Percentiles rank a stretch among this genome's conserved stretches.
Evolutionary conservation across 1,140 invertebrate species (phyloP).

Genomic region (Lineus longissimus): DNA sequence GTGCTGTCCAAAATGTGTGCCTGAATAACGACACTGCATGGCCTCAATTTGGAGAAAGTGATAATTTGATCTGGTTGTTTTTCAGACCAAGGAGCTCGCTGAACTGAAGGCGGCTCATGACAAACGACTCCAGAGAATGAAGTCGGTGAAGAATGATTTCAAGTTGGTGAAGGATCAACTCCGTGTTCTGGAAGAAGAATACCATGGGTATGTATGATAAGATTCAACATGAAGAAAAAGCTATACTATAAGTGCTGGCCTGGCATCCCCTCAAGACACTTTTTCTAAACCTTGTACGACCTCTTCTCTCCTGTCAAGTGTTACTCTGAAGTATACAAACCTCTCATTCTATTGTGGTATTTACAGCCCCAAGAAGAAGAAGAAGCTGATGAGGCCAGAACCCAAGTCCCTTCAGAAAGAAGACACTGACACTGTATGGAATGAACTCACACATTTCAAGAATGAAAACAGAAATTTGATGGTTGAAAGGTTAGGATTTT

Average conservation of each 20-base stretch:
- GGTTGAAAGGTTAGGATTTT: conserved; percentile 37
- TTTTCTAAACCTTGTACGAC: too few species aligned
- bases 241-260: too few species aligned
- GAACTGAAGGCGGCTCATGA: conserved; percentile 35
- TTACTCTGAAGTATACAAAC: too few species aligned
- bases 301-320: too few species aligned
- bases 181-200: conserved; percentile 32
- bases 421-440: conserved; percentile 48
- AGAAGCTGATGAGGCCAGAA: conserved; percentile 35
- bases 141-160: conserved; percentile 32
- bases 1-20: too few species aligned
- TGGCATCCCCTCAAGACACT: too few species aligned
- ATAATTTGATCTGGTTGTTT: background rate
- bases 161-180: conserved; percentile 40
- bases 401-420: conserved; percentile 42
- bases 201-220: conserved; percentile 21
- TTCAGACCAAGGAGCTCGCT: conserved; percentile 34
- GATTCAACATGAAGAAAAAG: too few species aligned
- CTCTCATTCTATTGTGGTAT: too few species aligned
- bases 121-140: conserved; percentile 34
- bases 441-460: conserved; percentile 47
- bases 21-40: too few species aligned
- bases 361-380: conserved; percentile 25
- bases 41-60: too few species aligned
- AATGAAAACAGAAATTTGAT: conserved; percentile 44